Evolutionary conservation across 30 jellyfish, hydroid and myxozoan species (phyloP).

Genomic region (Nemopilema nomurai): DNA sequence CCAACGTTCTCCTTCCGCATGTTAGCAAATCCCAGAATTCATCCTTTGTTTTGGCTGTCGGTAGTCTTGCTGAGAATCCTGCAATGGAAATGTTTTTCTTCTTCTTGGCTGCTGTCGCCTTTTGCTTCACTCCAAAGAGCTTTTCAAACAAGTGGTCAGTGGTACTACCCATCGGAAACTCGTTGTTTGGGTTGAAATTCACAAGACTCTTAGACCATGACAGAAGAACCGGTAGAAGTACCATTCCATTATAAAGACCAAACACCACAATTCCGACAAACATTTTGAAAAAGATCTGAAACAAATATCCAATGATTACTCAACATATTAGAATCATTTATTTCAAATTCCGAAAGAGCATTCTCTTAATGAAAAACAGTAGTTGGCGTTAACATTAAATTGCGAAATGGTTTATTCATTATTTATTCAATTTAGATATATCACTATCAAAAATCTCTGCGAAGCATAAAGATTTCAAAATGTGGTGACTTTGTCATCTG

Average conservation of each 20-base stretch:
- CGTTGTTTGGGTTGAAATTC: not conserved
- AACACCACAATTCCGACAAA: conserved; percentile 54
- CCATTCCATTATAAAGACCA: conserved; percentile 69
- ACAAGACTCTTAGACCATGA: conserved; percentile 19
- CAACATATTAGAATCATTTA: no score
- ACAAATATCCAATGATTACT: no score
- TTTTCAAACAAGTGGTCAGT: not conserved
- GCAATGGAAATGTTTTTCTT: conserved; percentile 13
- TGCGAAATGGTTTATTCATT: no score
- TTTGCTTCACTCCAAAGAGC: not conserved
- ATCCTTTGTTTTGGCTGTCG: conserved; percentile 41
- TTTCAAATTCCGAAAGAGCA: no score
- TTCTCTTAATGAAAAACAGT: no score
- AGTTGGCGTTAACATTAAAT: no score
- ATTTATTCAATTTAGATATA: no score
- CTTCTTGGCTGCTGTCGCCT: not conserved
- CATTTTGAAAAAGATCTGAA: conserved; percentile 65
- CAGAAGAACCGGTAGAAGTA: conserved; percentile 57
- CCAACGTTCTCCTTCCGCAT: conserved; percentile 33
- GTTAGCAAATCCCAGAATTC: conserved; percentile 39
- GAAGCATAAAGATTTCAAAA: no score
- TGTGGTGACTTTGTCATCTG: no score
- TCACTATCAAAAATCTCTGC: no score
- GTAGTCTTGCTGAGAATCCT: conserved; percentile 56
- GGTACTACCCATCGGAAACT: not conserved